phyloP scores from a whole-genome alignment of 2,113 vertebrate genomes.

The Daubentonia madagascariensis region DNA sequence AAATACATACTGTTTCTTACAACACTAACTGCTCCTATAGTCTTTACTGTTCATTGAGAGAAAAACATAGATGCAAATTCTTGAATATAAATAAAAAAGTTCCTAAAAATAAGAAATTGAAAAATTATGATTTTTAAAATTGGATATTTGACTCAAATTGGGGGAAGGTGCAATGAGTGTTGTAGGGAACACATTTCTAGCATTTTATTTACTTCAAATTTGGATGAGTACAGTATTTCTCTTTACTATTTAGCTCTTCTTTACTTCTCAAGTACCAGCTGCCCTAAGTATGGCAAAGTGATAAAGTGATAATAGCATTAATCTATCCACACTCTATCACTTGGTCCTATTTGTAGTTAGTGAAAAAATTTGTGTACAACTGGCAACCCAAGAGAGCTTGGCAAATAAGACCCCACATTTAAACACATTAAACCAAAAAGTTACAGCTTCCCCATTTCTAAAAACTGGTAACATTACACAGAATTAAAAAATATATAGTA shows the following conservation, averaged over 20 bases:
- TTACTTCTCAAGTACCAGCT: background rate
- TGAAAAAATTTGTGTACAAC: background rate
- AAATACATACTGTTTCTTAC: background rate
- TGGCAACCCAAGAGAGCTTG: background rate
- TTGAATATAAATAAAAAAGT: background rate
- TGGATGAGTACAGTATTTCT: background rate
- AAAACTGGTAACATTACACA: background rate
- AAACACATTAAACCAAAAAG: constrained; percentile 5
- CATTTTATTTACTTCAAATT: background rate
- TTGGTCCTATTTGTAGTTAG: background rate
- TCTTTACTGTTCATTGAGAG: background rate
- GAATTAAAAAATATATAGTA: background rate
- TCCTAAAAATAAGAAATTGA: background rate
- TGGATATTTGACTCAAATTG: background rate
- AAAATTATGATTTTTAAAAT: background rate
- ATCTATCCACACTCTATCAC: background rate
- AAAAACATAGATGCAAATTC: background rate
- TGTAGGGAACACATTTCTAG: background rate
- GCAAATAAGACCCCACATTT: background rate
- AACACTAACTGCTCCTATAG: background rate
- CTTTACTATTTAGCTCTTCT: background rate
- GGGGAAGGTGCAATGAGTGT: background rate
- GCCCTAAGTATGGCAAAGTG: background rate
- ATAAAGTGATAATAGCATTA: background rate
- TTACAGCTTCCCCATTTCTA: background rate